Percentiles rank a stretch among this genome's conserved stretches.
phyloP scores from a whole-genome alignment of 2,888 invertebrate species.

The Limnephilus rhombicus region DNA sequence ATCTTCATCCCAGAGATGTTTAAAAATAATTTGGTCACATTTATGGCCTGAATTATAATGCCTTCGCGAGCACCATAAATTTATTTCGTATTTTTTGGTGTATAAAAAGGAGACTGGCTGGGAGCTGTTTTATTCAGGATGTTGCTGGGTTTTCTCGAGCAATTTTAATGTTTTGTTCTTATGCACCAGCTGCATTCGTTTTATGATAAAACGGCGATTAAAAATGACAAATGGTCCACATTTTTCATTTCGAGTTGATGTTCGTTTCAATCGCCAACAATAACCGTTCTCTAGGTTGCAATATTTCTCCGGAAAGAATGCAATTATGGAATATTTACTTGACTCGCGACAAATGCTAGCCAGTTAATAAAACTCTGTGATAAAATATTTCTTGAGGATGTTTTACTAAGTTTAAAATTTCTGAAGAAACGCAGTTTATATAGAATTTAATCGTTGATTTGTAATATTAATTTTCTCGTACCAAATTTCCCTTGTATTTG shows the following conservation, averaged over 20 bases:
- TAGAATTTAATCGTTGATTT: too few species aligned
- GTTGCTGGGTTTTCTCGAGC: not conserved
- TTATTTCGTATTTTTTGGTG: not conserved
- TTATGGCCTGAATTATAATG: not conserved
- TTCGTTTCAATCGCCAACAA: not conserved
- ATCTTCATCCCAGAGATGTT: too few species aligned
- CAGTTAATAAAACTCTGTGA: not conserved
- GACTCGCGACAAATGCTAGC: slow-evolving; percentile 17
- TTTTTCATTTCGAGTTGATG: not conserved
- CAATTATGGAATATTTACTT: slow-evolving; percentile 37
- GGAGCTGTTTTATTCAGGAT: not conserved
- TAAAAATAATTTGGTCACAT: too few species aligned
- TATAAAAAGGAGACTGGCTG: not conserved
- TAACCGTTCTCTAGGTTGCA: not conserved
- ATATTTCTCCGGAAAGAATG: slow-evolving; percentile 1
- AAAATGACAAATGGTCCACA: slow-evolving; percentile 1
- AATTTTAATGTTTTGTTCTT: not conserved
- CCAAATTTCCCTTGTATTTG: too few species aligned
- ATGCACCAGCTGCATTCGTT: not conserved
- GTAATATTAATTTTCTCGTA: too few species aligned
- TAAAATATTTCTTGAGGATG: not conserved
- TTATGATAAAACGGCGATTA: not conserved
- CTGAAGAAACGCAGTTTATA: too few species aligned
- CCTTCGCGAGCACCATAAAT: not conserved
- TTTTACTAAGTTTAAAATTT: not conserved